A percentile compares a stretch with the other conserved stretches of the same genome.
Evolutionary conservation across 2,113 vertebrate species (phyloP).

Genomic region (Poecile atricapillus): DNA sequence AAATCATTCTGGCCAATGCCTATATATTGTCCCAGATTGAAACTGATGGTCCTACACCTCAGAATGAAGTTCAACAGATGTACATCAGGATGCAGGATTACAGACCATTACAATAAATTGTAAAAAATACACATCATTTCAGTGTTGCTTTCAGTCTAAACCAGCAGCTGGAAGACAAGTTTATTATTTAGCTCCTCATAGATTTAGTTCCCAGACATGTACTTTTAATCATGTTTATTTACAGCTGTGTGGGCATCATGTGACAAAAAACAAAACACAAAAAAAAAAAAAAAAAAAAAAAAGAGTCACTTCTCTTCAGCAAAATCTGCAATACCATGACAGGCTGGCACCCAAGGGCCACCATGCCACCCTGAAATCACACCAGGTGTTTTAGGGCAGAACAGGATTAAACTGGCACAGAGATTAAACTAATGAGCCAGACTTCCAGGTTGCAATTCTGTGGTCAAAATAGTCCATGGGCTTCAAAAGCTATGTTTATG

Average conservation of each 20-base stretch:
- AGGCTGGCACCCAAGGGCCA: not conserved
- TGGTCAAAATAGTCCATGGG: not conserved
- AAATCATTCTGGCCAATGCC: fast-evolving
- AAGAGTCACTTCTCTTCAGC: not conserved
- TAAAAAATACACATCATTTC: not conserved
- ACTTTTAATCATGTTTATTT: not conserved
- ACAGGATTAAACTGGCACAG: not conserved
- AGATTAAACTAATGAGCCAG: not conserved
- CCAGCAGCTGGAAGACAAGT: not conserved
- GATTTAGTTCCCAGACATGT: not conserved
- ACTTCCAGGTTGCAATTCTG: not conserved
- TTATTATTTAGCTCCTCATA: not conserved
- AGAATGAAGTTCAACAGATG: not conserved
- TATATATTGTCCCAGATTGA: not conserved
- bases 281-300: not conserved
- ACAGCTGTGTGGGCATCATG: not conserved
- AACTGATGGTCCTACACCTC: not conserved
- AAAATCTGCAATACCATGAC: not conserved
- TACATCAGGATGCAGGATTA: not conserved
- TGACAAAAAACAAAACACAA: not conserved
- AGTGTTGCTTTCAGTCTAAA: not conserved
- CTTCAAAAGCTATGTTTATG: not conserved
- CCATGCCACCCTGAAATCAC: not conserved
- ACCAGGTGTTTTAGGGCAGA: not conserved
- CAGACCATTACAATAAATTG: not conserved